Percentiles rank a stretch among this genome's conserved stretches.
phyloP scores from a whole-genome alignment of 2,113 vertebrate species.

The Beaufortia kweichowensis region DNA sequence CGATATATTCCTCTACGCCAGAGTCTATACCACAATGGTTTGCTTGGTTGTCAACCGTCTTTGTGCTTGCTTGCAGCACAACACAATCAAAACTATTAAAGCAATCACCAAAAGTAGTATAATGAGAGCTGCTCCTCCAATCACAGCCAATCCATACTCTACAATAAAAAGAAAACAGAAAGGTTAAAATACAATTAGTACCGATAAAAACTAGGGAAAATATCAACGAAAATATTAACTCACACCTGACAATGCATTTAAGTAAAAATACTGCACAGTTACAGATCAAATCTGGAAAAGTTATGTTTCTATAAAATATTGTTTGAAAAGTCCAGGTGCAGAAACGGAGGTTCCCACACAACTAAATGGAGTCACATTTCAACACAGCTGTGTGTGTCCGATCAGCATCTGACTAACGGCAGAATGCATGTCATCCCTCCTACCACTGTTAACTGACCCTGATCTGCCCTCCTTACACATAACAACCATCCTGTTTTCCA shows the following conservation, averaged over 20 bases:
- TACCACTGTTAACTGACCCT: background rate
- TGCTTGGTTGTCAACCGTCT: background rate
- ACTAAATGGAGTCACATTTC: background rate
- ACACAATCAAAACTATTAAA: slow-evolving; percentile 64
- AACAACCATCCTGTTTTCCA: slow-evolving; percentile 28
- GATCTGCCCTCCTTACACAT: background rate
- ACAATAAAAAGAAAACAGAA: slow-evolving; percentile 12
- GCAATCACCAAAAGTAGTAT: slow-evolving; percentile 65
- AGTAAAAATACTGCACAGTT: background rate
- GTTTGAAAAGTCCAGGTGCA: background rate
- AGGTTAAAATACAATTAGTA: background rate
- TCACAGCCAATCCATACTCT: slow-evolving; percentile 67
- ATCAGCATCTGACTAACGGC: background rate
- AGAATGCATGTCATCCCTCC: slow-evolving; percentile 3
- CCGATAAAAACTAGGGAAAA: too few relatives aligned
- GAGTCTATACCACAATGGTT: background rate
- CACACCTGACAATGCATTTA: too few relatives aligned
- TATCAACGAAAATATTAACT: too few relatives aligned
- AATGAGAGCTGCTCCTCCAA: slow-evolving; percentile 66
- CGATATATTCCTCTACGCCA: background rate
- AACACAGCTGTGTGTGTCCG: background rate
- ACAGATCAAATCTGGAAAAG: background rate
- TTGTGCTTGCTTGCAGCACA: slow-evolving; percentile 69
- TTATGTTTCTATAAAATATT: background rate
- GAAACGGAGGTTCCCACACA: background rate